phyloP scores from a whole-genome alignment of 1,140 invertebrate genomes.

The Lordiphosa mommai region DNA sequence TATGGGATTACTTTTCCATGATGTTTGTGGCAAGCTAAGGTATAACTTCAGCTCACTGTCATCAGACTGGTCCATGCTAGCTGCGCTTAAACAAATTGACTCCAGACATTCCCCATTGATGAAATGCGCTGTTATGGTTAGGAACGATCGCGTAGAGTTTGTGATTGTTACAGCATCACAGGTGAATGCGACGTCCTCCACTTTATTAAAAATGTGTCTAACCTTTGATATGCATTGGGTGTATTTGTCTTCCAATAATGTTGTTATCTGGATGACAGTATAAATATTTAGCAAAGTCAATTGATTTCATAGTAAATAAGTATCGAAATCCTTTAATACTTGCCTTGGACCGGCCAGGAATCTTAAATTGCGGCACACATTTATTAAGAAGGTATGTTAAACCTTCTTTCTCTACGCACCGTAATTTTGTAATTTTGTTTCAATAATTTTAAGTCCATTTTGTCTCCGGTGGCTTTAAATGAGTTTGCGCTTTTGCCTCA shows the following conservation, averaged over 20 bases:
- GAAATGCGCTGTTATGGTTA: constrained; percentile 9
- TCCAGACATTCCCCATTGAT: constrained; percentile 8
- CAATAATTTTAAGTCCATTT: too few relatives aligned
- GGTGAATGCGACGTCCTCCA: not conserved
- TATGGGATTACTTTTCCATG: too few relatives aligned
- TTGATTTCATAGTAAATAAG: not conserved
- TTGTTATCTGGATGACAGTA: not conserved
- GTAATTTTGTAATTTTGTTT: too few relatives aligned
- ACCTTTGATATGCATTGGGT: not conserved
- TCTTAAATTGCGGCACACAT: constrained; percentile 16
- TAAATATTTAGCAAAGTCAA: not conserved
- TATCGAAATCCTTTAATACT: constrained; percentile 13
- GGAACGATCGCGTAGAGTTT: not conserved
- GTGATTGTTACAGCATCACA: not conserved
- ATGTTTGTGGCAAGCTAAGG: too few relatives aligned
- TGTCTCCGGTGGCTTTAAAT: too few relatives aligned
- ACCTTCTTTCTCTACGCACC: constrained; percentile 17
- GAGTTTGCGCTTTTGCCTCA: too few relatives aligned
- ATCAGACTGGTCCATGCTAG: constrained; percentile 10
- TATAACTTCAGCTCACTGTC: too few relatives aligned
- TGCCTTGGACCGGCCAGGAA: constrained; percentile 8
- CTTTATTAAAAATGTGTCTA: not conserved
- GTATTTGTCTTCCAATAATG: constrained; percentile 5
- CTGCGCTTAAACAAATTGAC: constrained; percentile 9
- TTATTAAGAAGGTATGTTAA: constrained; percentile 1